Base-by-base conservation (phyloP, 2,888 invertebrate species). In the Bimastos eiseni region DNA sequence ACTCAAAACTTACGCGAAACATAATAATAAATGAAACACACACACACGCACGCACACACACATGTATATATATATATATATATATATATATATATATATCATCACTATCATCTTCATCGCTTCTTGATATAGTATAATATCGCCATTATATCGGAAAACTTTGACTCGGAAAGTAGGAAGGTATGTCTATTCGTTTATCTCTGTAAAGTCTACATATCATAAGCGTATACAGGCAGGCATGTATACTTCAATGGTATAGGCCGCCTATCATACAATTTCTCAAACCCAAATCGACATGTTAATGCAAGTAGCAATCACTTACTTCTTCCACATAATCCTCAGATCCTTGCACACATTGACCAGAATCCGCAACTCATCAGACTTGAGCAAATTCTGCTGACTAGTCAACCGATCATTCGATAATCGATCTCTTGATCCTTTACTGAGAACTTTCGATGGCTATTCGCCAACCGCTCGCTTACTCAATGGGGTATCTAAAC, bases 281-380 rank as follows among this genome's bases (percentile, higher is more conserved):
- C 30, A 70, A 70, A n/a, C n/a, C 49, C 6, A n/a, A n/a, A 70
- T 70, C 11, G n/a, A 70, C 70, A n/a, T n/a, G 70, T 70, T 70
- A 24, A 70, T 30, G 70, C 70, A 70, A 70, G n/a, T 70, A n/a
- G 30, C 70, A n/a, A 70, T 70, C 70, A 70, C 70, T 70, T 70
- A 70, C 70, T 70, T 70, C n/a, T 70, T 70, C 70, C 70, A 70
- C 70, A 70, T 70, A n/a, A n/a, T 70, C 70, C 70, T 70, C 70
- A 70, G 70, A 70, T n/a, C 70, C 70, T 70, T 70, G 30, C n/a
- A n/a, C 8, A n/a, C 30, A 8, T 70, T 70, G 70, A 30, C 5
- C 30, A n/a, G 70, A 70, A 70, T n/a, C 70, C 70, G 70, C n/a
- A 70, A 70, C n/a, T 70, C 70, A 70, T 70, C 55, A 55, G 55